Evolutionary conservation across 2,113 vertebrate genomes (phyloP).

Genomic region (Camelus bactrianus): DNA sequence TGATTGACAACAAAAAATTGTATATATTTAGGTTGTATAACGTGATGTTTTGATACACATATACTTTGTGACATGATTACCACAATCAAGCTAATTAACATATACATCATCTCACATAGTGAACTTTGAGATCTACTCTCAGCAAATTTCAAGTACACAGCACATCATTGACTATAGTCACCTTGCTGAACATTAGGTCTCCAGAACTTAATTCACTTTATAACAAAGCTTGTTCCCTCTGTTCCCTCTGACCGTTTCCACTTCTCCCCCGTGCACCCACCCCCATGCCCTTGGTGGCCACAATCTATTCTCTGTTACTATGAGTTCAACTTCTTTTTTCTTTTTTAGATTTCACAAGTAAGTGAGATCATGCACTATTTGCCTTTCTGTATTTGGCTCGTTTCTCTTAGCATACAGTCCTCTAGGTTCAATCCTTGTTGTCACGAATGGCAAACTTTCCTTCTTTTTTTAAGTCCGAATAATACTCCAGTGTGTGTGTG

Average conservation of each 20-base stretch:
- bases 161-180: background rate
- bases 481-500: background rate
- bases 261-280: background rate
- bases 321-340: background rate
- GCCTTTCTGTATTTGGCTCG: background rate
- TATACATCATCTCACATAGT: background rate
- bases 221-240: background rate
- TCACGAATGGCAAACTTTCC: background rate
- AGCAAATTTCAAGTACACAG: background rate
- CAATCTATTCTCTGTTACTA: too few species aligned
- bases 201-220: background rate
- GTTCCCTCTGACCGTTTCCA: background rate
- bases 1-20: constrained; percentile 2
- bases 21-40: background rate
- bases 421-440: background rate
- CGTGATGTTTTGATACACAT: background rate
- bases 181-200: background rate
- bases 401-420: background rate
- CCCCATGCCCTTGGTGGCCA: background rate
- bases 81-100: background rate
- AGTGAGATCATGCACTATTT: background rate
- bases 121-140: background rate
- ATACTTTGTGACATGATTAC: background rate
- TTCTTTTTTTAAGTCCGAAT: background rate
- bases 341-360: background rate